Conservation (phyloP, 2,113 vertebrate species). For the Planiliza haematocheilus region DNA sequence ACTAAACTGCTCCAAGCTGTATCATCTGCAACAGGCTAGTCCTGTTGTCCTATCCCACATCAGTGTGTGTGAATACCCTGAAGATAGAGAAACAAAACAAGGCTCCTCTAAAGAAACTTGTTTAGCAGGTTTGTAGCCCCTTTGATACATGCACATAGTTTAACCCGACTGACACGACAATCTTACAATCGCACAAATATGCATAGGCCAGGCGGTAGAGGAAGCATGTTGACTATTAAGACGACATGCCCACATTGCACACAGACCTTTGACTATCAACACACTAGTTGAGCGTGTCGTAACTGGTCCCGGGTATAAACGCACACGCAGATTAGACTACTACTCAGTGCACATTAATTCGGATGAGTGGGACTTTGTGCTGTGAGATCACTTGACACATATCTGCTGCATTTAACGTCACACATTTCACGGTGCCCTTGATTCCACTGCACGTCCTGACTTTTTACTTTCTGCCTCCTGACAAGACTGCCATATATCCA, state of each 20-base stretch:
- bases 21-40: constrained; percentile 39
- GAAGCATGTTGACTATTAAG: constrained; percentile 18
- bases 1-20: constrained; percentile 13
- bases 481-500: neutral
- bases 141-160: constrained; percentile 29
- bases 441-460: constrained; percentile 3
- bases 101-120: constrained; percentile 53
- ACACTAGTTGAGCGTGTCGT: constrained; percentile 27
- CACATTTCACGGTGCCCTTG: constrained; percentile 19
- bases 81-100: constrained; percentile 70
- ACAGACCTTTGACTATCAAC: constrained; percentile 40
- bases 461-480: constrained; percentile 12
- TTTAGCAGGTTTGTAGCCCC: constrained; percentile 73
- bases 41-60: constrained; percentile 53
- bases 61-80: constrained; percentile 52
- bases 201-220: constrained; percentile 6
- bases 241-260: constrained; percentile 44
- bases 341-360: constrained; percentile 40
- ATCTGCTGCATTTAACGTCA: constrained; percentile 44
- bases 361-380: constrained; percentile 37
- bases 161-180: constrained; percentile 61
- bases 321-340: constrained; percentile 22
- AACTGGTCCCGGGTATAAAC: constrained; percentile 42
- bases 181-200: constrained; percentile 22
- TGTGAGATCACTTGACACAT: constrained; percentile 35